Evolutionary conservation across 2,113 vertebrate genomes (phyloP).

Genomic region (Scortum barcoo): DNA sequence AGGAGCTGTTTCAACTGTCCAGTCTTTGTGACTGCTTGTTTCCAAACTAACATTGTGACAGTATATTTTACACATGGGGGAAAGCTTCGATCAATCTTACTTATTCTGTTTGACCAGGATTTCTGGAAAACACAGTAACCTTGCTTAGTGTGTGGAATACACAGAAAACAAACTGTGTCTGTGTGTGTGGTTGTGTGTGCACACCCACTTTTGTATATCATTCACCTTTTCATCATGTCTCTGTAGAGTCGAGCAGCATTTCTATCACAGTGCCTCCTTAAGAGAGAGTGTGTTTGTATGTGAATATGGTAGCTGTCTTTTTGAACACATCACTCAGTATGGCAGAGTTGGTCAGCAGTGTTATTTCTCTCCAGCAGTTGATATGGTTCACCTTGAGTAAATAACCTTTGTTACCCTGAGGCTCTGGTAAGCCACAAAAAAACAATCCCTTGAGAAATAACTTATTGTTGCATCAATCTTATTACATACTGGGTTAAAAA

Average conservation of each 20-base stretch:
- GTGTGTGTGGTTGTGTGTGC: background rate
- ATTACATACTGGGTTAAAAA: too few relatives aligned
- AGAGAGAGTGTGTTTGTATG: background rate
- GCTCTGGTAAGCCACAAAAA: too few relatives aligned
- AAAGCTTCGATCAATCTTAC: slow-evolving; percentile 22
- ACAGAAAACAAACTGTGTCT: background rate
- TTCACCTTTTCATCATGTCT: slow-evolving; percentile 14
- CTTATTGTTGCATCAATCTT: too few relatives aligned
- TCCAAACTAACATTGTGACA: slow-evolving; percentile 15
- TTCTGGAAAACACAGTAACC: slow-evolving; percentile 20
- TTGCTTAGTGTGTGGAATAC: slow-evolving; percentile 16
- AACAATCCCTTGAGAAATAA: too few relatives aligned
- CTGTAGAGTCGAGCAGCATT: slow-evolving; percentile 7
- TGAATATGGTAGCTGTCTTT: background rate
- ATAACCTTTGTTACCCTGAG: too few relatives aligned
- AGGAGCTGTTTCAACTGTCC: background rate
- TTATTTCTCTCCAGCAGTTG: too few relatives aligned
- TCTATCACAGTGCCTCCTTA: background rate
- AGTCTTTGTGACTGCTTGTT: background rate
- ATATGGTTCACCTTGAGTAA: too few relatives aligned
- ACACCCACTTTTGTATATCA: background rate
- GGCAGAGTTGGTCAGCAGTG: too few relatives aligned
- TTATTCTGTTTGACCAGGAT: slow-evolving; percentile 17
- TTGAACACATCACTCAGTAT: too few relatives aligned
- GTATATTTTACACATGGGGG: slow-evolving; percentile 10